Evolutionary conservation across 1,140 invertebrate species (phyloP).

Genomic region (Mizuhopecten yessoensis): DNA sequence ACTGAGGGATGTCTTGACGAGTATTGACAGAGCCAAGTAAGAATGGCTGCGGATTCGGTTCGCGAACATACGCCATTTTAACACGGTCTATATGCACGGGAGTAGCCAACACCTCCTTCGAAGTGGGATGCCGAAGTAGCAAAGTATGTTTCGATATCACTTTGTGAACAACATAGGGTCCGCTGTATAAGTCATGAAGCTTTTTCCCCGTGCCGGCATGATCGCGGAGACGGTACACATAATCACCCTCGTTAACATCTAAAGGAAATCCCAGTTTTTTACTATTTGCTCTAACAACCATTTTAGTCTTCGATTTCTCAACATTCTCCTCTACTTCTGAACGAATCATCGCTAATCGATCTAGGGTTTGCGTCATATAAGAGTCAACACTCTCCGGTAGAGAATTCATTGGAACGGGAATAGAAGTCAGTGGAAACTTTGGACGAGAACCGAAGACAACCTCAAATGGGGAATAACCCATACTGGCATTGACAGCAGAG

Average conservation of each 20-base stretch:
- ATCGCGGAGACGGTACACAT: conserved; percentile 50
- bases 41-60: no score
- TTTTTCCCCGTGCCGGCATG: conserved; percentile 46
- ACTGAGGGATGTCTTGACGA: neutral
- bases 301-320: conserved; percentile 21
- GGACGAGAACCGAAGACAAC: no score
- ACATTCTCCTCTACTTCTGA: conserved; percentile 44
- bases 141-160: neutral
- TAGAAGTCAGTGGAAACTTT: conserved; percentile 53
- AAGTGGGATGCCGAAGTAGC: conserved; percentile 13
- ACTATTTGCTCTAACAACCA: conserved; percentile 41
- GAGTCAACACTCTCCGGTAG: conserved; percentile 41
- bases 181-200: conserved; percentile 49
- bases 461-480: no score
- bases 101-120: neutral
- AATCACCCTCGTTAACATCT: conserved; percentile 44
- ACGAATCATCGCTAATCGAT: neutral
- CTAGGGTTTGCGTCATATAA: neutral
- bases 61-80: conserved; percentile 50
- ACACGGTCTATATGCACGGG: conserved; percentile 50
- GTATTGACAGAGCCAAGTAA: neutral
- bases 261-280: conserved; percentile 26
- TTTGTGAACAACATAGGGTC: conserved; percentile 50
- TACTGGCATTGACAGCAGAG: no score
- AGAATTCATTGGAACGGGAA: neutral